Base-by-base conservation (phyloP, 1,140 invertebrate genomes). In the Propsilocerus akamusi region DNA sequence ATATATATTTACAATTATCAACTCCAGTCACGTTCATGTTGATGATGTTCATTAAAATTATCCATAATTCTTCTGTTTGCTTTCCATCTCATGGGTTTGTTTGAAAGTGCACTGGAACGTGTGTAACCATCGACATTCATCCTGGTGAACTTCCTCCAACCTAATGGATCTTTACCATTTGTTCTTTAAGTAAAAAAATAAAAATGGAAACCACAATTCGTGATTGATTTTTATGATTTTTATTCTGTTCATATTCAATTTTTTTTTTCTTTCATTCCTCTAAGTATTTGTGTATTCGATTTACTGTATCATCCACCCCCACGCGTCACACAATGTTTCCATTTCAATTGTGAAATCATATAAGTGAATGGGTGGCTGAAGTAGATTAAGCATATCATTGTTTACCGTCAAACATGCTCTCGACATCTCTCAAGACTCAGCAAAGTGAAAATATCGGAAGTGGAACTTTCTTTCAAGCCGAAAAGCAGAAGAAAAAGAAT, bases 31-130 rank as follows among this genome's bases (percentile, higher is more conserved):
- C 34, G 34, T 41, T 14, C 8, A 8, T 8, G 34, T 20, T 41
- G 34, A 41, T 41, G 34, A 41, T 41, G 34, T 41, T 41, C 34
- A 41, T 41, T 41, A 41, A 41, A 41, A 41, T 41, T 41, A 17
- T 41, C 34, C 34, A 41, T 41, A 41, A 41, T 41, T 41, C 34
- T 41, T 41, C 22, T 41, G 34, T 41, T 30, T 30, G 28, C n/a
- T 11, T n/a, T 11, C 28, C n/a, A n/a, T n/a, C n/a, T n/a, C n/a
- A n/a, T n/a, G n/a, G n/a, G n/a, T n/a, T n/a, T n/a, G n/a, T n/a
- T n/a, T 41, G 34, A 8, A 41, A 41, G 14, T 41, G 34, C 14
- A 20, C 4, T 20, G 17, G 22, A 41, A 41, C n/a, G n/a, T 11
- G 10, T 30, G 10, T 8, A 11, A 30, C 28, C 28, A 11, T 30